Evolutionary conservation across 2,113 vertebrate species (phyloP).

Genomic region (Centropus unirufus): DNA sequence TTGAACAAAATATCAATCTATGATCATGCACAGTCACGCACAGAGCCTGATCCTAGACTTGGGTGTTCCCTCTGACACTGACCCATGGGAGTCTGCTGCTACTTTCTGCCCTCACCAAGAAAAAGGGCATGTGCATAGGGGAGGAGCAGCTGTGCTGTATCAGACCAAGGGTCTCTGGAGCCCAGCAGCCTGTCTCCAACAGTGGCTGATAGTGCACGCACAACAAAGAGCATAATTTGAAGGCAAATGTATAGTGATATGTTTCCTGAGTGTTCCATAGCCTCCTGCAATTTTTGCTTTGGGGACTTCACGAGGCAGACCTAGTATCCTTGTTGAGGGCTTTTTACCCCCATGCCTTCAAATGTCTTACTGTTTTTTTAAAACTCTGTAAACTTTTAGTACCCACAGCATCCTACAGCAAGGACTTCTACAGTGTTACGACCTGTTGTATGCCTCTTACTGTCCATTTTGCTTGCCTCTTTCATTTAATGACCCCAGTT

Average conservation of each 20-base stretch:
- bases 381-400: neutral
- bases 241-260: neutral
- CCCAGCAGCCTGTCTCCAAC: conserved; percentile 47
- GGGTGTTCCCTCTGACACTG: neutral
- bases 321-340: neutral
- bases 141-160: conserved; percentile 49
- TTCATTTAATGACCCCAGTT: neutral
- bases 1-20: neutral
- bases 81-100: neutral
- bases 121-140: neutral
- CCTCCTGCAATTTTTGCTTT: neutral
- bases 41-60: neutral
- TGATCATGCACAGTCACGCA: neutral
- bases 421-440: neutral
- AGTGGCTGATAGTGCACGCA: conserved; percentile 1
- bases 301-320: neutral
- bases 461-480: neutral
- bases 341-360: neutral
- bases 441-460: neutral
- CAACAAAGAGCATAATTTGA: neutral
- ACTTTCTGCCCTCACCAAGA: neutral
- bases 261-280: neutral
- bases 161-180: conserved; percentile 24
- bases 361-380: neutral
- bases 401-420: neutral